Conservation (phyloP, 2,797 vertebrate species). For the Peromyscus aztecus region DNA sequence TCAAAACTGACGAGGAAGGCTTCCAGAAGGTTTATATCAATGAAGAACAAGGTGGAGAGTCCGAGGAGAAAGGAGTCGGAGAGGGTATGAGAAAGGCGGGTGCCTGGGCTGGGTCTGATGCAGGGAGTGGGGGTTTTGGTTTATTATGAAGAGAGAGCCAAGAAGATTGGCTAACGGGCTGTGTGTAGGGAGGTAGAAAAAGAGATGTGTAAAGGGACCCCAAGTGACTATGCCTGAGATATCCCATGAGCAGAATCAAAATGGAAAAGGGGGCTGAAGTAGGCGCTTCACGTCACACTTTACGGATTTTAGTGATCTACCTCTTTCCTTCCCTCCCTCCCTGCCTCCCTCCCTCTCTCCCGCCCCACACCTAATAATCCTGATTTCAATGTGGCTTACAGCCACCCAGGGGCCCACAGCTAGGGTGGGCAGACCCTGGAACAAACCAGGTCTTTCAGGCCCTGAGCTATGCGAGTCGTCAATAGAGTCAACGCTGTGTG, state of each 20-base stretch:
- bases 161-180: background rate
- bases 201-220: background rate
- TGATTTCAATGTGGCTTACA: background rate
- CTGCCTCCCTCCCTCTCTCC: background rate
- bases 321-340: rapidly evolving
- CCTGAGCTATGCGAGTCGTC: background rate
- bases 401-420: background rate
- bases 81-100: background rate
- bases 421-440: background rate
- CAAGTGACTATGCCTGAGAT: background rate
- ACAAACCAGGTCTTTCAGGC: background rate
- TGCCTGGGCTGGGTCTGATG: background rate
- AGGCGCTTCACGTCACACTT: background rate
- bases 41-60: background rate
- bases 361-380: background rate
- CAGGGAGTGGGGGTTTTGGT: background rate
- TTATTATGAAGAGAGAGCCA: background rate
- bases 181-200: background rate
- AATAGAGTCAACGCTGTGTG: too few relatives aligned
- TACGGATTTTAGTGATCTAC: background rate
- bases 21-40: background rate
- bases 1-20: background rate
- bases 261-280: background rate
- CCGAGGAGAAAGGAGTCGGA: background rate
- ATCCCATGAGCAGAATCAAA: background rate